A percentile compares a stretch with the other conserved stretches of the same genome.
Evolutionary conservation across 2,888 invertebrate genomes (phyloP).

Genomic region (Ametastegia equiseti): DNA sequence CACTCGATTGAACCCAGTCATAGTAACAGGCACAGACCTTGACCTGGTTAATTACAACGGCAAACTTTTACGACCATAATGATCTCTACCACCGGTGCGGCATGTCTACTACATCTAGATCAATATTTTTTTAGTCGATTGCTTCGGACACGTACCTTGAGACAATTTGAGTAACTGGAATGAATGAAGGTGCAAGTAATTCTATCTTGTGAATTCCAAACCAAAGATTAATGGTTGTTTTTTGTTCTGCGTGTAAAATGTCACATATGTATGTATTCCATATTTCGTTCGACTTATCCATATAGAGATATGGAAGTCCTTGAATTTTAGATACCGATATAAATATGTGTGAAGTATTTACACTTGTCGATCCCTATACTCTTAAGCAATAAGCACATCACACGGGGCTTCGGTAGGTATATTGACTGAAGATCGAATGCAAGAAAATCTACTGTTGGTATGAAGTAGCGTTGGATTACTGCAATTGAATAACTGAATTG

Average conservation of each 20-base stretch:
- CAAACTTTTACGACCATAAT: conserved; percentile 13
- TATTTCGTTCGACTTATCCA: neutral
- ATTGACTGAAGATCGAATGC: neutral
- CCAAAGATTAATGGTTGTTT: no score
- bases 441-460: neutral
- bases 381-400: neutral
- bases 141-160: neutral
- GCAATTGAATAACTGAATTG: conserved; percentile 8
- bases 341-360: neutral
- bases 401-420: neutral
- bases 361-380: neutral
- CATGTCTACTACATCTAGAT: neutral
- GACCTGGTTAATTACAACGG: neutral
- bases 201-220: neutral
- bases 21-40: neutral
- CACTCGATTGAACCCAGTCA: conserved; percentile 14
- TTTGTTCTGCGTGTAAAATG: neutral
- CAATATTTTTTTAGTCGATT: neutral
- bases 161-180: neutral
- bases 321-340: conserved; percentile 16
- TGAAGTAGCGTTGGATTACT: neutral
- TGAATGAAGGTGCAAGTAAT: neutral
- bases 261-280: neutral
- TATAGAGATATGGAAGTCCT: conserved; percentile 19
- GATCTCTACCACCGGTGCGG: neutral